Conservation (phyloP, 2,888 invertebrate species). For the Hyalella azteca region DNA sequence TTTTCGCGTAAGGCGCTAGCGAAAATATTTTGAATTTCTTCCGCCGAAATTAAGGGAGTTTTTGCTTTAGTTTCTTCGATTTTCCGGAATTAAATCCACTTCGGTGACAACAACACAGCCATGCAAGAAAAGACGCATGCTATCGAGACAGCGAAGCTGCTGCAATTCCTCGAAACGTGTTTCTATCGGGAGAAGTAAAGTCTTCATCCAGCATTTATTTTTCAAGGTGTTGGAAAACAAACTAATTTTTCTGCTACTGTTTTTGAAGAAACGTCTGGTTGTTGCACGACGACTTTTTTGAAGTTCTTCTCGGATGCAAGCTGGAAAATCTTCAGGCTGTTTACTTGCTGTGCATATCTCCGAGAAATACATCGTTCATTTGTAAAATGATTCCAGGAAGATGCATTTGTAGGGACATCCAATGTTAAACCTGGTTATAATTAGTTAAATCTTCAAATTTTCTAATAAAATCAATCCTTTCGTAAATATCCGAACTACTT, state of each 20-base stretch:
- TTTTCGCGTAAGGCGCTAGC: background rate
- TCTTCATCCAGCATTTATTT: slow-evolving; percentile 29
- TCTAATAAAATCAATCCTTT: too few relatives aligned
- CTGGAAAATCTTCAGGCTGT: too few relatives aligned
- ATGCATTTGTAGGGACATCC: too few relatives aligned
- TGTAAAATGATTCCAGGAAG: too few relatives aligned
- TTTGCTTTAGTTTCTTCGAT: background rate
- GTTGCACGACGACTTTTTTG: too few relatives aligned
- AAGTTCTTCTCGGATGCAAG: too few relatives aligned
- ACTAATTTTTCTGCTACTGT: slow-evolving; percentile 20
- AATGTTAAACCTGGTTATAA: too few relatives aligned
- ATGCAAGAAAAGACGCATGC: background rate
- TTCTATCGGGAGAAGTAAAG: background rate
- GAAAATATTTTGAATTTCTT: background rate
- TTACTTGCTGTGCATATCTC: too few relatives aligned
- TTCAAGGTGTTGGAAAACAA: slow-evolving; percentile 25
- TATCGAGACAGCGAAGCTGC: background rate
- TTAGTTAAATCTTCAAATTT: too few relatives aligned
- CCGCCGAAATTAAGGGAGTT: background rate
- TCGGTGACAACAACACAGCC: background rate
- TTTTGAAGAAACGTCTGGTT: slow-evolving; percentile 7
- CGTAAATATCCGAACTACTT: too few relatives aligned
- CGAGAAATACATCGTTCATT: too few relatives aligned
- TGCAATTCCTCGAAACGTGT: slow-evolving; percentile 1
- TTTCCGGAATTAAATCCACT: background rate